Evolutionary conservation across 2,113 vertebrate genomes (phyloP), one percentile per base, ranked within the genome.

Genomic region (Leuciscus idus): DNA sequence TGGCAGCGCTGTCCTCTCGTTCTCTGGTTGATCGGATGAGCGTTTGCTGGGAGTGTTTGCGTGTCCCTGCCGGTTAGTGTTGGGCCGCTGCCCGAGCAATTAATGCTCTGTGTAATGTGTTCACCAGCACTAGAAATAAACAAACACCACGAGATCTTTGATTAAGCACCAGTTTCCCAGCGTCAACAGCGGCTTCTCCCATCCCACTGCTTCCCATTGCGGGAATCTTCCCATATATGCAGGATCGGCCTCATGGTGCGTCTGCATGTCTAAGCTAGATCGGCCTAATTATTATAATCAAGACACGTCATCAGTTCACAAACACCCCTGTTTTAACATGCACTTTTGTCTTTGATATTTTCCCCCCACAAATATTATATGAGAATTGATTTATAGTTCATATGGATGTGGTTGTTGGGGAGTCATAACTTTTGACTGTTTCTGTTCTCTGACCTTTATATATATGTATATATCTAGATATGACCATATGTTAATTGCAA

Each of bases 31-130:
- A 72, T 62, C 64, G 21, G 76, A 48, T 59, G 84, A 85, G 28
- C 75, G 85, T 82, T 82, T 72, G 30, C 59, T 12, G 59, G 59
- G 23, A 26, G 28, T 68, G 64, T 68, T 30, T 0, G 64, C 39
- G 39, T 73, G 70, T 84, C 79, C 85, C 85, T 78, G 79, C 59
- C 48, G 87, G 87, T 82, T 66, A 88, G 73, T 55, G 23, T 70
- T 89, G 89, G 85, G 87, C 86, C 50, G 48, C 84, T 90, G 87
- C 86, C 87, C 87, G 86, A 86, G 86, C 86, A 90, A 90, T 90
- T 87, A 86, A 86, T 83, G 64, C 72, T 88, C 82, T 82, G 84
- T 90, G 74, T 88, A 85, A 88, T 76, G 66, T 85, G 85, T 87
- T 88, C 28, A 84, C 79, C 84, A 82, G 88, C 73, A 77, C 76